Conservation (phyloP, 2,797 vertebrate genomes). For the Thunnus albacares region DNA sequence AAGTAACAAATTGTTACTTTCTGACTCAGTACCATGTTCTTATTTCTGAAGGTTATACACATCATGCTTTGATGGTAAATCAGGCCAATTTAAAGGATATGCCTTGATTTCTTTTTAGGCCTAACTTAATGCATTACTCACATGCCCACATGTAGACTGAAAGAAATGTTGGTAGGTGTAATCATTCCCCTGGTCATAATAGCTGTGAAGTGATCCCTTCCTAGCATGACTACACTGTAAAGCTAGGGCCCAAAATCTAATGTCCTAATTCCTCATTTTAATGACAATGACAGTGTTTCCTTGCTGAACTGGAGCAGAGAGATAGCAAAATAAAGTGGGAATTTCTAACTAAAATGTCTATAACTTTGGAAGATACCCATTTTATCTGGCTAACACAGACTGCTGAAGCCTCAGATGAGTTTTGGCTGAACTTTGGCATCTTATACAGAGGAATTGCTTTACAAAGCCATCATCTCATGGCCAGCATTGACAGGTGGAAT, state of each 20-base stretch:
- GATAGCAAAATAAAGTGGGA: neutral
- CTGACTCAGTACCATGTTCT: neutral
- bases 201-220: neutral
- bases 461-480: slow-evolving; percentile 5
- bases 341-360: neutral
- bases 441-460: neutral
- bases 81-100: no score
- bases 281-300: neutral
- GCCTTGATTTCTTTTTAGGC: neutral
- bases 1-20: neutral
- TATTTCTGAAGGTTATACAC: neutral
- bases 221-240: neutral
- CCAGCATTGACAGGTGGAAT: neutral
- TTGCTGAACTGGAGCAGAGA: neutral
- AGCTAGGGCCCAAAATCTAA: neutral
- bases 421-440: neutral
- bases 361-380: neutral
- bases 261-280: neutral
- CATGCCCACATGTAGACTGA: neutral
- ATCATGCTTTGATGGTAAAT: neutral
- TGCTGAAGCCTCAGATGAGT: neutral
- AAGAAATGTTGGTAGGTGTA: neutral
- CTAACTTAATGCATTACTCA: neutral
- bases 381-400: neutral
- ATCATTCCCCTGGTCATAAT: neutral